Base-by-base conservation (phyloP, 2,888 invertebrate species). In the Rotaria magnacalcarata region DNA sequence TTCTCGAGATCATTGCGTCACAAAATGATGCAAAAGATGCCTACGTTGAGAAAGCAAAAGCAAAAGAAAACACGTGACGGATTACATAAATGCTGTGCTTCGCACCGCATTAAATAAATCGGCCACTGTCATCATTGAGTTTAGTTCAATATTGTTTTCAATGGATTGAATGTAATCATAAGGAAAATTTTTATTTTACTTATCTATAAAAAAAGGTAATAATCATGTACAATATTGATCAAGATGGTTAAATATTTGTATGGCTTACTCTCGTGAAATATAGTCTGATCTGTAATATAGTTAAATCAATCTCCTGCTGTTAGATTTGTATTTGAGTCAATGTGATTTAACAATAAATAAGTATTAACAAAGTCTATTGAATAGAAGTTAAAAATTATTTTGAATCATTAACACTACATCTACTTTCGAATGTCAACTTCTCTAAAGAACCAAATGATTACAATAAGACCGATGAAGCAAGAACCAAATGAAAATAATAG, bases 91-190 rank as follows among this genome's bases (percentile, higher is more conserved):
- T n/a, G n/a, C n/a, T n/a, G n/a, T n/a, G n/a, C n/a, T n/a, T n/a
- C n/a, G n/a, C n/a, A n/a, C n/a, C n/a, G 3, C 4, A 56, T 24
- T 8, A 56, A 60, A 60, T 27, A 60, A 60, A 60, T 27, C 60
- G 60, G 75, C 75, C 75, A 75, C 21, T 75, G 41, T 43, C 75
- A 75, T 75, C 75, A 75, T 75, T 43, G 8, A 75, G 41, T 75
- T 43, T 43, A 5, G 75, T 14, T 43, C 75, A 75, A 21, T 41
- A 21, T 75, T 75, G 75, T 75, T 75, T 43, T 43, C 75, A 75
- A 24, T 41, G 41, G 8, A 43, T 75, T 41, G 41, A 21, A 5
- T 54, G 21, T 6, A 54, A 54, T 54, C 10, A 7, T 21, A 54
- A 54, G 21, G 21, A 21, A 54, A 54, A 52, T 52, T 52, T 52